These are phyloP conservation scores for Brachionus rotundiformis DNA, from an alignment of 1,140 invertebrate species.

Conservation along the genomic window DNA sequence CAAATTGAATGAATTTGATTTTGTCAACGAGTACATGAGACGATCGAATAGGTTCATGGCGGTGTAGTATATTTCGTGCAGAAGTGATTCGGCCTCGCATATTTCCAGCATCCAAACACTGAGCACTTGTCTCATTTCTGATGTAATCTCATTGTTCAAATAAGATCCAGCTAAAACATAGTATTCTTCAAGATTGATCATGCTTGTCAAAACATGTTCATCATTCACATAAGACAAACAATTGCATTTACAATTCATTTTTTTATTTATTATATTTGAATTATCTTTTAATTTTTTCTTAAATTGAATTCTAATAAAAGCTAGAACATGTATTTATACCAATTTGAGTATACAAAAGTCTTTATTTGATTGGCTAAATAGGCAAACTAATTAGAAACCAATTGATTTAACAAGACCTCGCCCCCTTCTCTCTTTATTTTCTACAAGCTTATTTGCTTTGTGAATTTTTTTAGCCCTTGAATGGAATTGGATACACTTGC, in stretches of 20 bases:
- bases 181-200: slow-evolving; percentile 15
- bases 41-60: slow-evolving; percentile 89
- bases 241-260: neutral
- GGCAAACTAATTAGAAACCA: neutral
- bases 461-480: neutral
- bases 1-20: slow-evolving; percentile 70
- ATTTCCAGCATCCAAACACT: slow-evolving; percentile 64
- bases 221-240: neutral
- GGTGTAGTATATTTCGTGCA: slow-evolving; percentile 84
- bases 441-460: neutral
- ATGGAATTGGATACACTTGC: neutral
- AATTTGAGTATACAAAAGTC: neutral
- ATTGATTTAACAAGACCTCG: neutral
- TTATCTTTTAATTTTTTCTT: neutral
- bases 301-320: neutral
- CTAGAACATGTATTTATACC: slow-evolving; percentile 1
- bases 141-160: neutral
- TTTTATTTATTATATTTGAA: neutral
- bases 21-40: slow-evolving; percentile 68
- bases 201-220: neutral
- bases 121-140: neutral
- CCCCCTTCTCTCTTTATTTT: neutral
- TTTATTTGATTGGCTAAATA: neutral
- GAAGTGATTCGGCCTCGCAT: slow-evolving; percentile 83
- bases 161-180: neutral